A percentile compares a stretch with the other conserved stretches of the same genome.
Conservation (phyloP, 2,113 vertebrate species). For the Thinocorus orbignyianus region DNA sequence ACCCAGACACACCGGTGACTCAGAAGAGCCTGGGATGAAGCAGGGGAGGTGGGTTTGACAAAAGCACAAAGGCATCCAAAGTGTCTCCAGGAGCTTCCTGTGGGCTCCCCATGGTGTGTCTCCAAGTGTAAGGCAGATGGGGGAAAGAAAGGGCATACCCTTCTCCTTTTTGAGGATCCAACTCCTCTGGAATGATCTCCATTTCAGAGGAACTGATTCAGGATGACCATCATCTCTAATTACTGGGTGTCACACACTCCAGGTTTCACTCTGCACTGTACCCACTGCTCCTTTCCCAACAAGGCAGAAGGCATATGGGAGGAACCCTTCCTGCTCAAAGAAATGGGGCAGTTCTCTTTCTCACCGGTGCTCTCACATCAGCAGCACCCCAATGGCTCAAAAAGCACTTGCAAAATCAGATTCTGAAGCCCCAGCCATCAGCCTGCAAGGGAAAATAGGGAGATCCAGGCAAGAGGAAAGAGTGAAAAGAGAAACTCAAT, state of each 20-base stretch:
- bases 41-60: background rate
- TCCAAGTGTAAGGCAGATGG: background rate
- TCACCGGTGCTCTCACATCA: no score
- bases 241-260: background rate
- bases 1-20: background rate
- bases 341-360: background rate
- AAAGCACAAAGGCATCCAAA: background rate
- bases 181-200: background rate
- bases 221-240: background rate
- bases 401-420: background rate
- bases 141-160: background rate
- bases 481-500: accelerated
- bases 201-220: background rate
- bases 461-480: background rate
- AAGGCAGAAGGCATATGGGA: background rate
- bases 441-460: background rate
- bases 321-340: background rate
- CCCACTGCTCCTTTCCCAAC: background rate
- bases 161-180: background rate
- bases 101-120: background rate
- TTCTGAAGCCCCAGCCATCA: background rate
- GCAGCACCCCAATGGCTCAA: background rate
- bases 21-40: background rate
- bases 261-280: background rate
- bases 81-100: background rate